phyloP scores from a whole-genome alignment of 2,113 vertebrate species.

The Macheiramphus alcinus region DNA sequence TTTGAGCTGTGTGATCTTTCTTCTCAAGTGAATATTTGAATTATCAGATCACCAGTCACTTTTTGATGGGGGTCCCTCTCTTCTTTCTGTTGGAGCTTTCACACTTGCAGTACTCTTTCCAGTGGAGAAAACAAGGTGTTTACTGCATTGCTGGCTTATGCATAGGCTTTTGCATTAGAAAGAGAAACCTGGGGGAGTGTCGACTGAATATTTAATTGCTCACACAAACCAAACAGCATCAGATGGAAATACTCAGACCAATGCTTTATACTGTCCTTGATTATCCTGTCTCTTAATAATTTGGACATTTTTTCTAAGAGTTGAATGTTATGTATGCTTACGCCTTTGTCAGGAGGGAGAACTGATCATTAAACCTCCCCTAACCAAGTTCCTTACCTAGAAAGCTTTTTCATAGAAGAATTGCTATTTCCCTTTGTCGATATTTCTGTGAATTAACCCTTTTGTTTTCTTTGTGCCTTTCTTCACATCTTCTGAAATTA shows the following conservation, averaged over 20 bases:
- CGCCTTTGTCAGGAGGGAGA: background rate
- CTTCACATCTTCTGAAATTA: background rate
- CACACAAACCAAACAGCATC: background rate
- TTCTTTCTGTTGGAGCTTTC: background rate
- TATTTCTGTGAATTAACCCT: background rate
- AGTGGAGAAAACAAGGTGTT: background rate
- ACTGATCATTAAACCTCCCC: background rate
- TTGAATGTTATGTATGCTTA: background rate
- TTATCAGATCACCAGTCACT: background rate
- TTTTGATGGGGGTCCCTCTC: rapidly evolving
- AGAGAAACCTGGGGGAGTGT: background rate
- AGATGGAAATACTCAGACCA: background rate
- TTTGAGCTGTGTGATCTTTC: background rate
- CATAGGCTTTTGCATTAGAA: background rate
- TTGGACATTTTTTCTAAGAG: background rate
- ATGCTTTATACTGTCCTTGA: background rate
- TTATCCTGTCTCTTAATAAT: background rate
- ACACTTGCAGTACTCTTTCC: background rate
- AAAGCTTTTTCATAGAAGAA: background rate
- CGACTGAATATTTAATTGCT: background rate
- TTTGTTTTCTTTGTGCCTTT: background rate
- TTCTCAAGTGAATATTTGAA: background rate
- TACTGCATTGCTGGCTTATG: background rate
- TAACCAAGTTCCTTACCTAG: background rate
- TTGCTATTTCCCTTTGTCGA: rapidly evolving